Evolutionary conservation across 1,140 invertebrate species (phyloP), one percentile per base, ranked within the genome.

Genomic region (Hylaeus anthracinus): DNA sequence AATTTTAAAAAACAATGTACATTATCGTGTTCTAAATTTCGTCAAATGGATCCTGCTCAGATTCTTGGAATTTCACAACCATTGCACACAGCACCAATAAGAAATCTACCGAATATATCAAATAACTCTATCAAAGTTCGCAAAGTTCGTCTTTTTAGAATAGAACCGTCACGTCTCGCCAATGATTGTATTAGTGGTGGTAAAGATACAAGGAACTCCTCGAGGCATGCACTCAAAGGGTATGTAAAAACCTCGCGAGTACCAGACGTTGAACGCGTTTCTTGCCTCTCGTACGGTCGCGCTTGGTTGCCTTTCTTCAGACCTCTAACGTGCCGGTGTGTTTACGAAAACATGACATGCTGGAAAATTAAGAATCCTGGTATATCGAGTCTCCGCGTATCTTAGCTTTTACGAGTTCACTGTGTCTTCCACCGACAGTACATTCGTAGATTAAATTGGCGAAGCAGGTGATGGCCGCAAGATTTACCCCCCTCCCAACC

Each of bases 131-230:
- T 26, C 26, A 53, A 37, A 41, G 55, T 80, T 84, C 82, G 82
- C 78, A 84, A 48, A 84, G 64, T 53, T 81, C 72, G 67, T 76
- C 55, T 60, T 37, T 45, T 58, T 60, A 79, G 78, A 74, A 58
- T 72, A 72, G 48, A 63, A 37, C 45, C 26, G 37, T 61, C 66
- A 56, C 53, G 43, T 80, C 84, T 72, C 45, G 83, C 67, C 72
- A 81, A 69, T 51, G 56, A 58, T 75, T 72, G 61, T 82, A 82
- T 79, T 55, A 72, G 53, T 70, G 53, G 58, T 66, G 45, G 70
- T 37, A 82, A 9, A 51, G 6, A 51, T 9, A 51, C 51, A 51
- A 51, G 51, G 10, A 51, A 10, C 51, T 9, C 48, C 9, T 51
- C 51, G 51, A 51, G 51, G 51, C 51, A 10, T 51, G 26, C 26